A percentile compares a stretch with the other conserved stretches of the same genome.
Conservation (phyloP, 2,888 invertebrate genomes). For the Troides helena region DNA sequence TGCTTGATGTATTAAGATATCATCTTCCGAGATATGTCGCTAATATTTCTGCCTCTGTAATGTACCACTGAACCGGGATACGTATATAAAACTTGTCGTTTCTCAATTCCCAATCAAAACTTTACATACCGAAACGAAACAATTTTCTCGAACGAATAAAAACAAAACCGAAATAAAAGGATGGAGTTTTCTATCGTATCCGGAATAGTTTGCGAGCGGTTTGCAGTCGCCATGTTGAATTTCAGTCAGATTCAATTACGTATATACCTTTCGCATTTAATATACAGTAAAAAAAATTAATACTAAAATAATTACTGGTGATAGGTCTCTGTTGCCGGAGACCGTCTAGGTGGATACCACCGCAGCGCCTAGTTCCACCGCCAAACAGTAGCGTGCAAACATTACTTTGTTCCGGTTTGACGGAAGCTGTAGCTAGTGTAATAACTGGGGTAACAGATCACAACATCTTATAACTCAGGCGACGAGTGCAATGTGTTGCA, state of each 20-base stretch:
- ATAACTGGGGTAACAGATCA: too few species aligned
- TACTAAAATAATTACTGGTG: not conserved
- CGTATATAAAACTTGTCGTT: conserved; percentile 27
- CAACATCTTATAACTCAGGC: too few species aligned
- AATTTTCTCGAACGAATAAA: conserved; percentile 66
- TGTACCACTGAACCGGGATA: not conserved
- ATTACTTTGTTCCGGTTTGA: too few species aligned
- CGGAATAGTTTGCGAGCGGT: conserved; percentile 73
- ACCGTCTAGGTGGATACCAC: too few species aligned
- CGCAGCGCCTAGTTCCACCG: too few species aligned
- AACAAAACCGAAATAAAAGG: conserved; percentile 68
- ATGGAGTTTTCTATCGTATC: conserved; percentile 72
- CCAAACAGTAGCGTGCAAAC: too few species aligned
- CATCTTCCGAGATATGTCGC: not conserved
- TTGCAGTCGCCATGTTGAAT: conserved; percentile 70
- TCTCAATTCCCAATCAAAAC: conserved; percentile 44
- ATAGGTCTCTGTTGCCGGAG: too few species aligned
- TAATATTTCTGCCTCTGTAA: not conserved
- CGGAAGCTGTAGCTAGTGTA: too few species aligned
- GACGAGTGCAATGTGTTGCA: too few species aligned
- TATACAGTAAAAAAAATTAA: not conserved
- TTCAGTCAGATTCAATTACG: conserved; percentile 53
- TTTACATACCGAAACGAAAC: conserved; percentile 56
- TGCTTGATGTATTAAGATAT: not conserved
- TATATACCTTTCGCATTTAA: conserved; percentile 32